Conservation (phyloP, 2,888 invertebrate species). For the Drepanosiphum platanoidis region DNA sequence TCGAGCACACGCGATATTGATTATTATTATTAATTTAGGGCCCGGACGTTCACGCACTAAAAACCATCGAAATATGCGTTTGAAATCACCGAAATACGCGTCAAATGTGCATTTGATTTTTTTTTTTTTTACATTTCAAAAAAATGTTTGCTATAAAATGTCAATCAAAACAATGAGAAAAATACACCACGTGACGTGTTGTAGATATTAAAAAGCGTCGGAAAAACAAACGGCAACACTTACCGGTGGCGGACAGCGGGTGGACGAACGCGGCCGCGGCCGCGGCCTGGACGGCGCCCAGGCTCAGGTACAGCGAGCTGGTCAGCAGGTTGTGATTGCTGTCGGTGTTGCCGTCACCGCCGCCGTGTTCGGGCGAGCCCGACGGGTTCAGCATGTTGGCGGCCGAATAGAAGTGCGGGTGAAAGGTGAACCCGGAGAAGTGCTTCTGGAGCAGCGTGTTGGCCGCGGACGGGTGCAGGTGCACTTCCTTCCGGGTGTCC, state of each 20-base stretch:
- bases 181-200: too few species aligned
- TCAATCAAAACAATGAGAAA: too few species aligned
- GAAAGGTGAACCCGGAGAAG: slow-evolving; percentile 71
- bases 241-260: slow-evolving; percentile 63
- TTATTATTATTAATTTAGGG: too few species aligned
- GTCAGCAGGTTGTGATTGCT: slow-evolving; percentile 68
- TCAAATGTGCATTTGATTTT: too few species aligned
- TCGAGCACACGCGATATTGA: background rate
- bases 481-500: slow-evolving; percentile 62
- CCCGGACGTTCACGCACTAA: too few species aligned
- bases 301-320: slow-evolving; percentile 74
- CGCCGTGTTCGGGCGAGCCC: slow-evolving; percentile 11
- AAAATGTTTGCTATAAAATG: too few species aligned
- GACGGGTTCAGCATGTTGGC: slow-evolving; percentile 44
- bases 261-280: slow-evolving; percentile 68
- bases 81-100: too few species aligned
- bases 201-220: background rate
- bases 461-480: slow-evolving; percentile 64
- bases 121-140: too few species aligned
- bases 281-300: slow-evolving; percentile 73
- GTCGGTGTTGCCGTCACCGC: slow-evolving; percentile 62
- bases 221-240: background rate
- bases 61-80: too few species aligned
- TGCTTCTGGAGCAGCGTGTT: slow-evolving; percentile 67
- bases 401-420: slow-evolving; percentile 65